phyloP scores from a whole-genome alignment of 2,888 invertebrate genomes.

The Syrphus vitripennis region DNA sequence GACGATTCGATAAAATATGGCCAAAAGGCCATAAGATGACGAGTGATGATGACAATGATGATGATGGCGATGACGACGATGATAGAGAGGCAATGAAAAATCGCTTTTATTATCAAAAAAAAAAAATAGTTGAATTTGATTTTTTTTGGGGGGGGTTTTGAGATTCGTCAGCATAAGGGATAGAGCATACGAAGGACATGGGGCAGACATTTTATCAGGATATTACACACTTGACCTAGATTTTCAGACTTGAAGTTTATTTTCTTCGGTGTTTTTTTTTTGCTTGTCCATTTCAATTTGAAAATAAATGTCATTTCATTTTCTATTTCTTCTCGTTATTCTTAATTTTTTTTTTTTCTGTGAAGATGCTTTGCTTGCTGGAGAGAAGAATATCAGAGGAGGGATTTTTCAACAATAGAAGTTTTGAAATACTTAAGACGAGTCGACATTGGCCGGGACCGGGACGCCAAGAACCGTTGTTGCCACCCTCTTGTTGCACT shows the following conservation, averaged over 20 bases:
- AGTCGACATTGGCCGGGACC: slow-evolving; percentile 20
- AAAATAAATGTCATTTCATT: slow-evolving; percentile 68
- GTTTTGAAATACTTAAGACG: slow-evolving; percentile 34
- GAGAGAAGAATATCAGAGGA: background rate
- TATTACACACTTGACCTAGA: slow-evolving; percentile 70
- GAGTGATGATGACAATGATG: slow-evolving; percentile 41
- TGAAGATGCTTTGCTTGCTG: background rate
- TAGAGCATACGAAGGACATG: background rate
- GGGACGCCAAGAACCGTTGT: too few relatives aligned
- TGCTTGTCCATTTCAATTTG: slow-evolving; percentile 68
- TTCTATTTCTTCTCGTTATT: background rate
- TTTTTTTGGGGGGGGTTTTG: background rate
- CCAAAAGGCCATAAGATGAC: slow-evolving; percentile 51
- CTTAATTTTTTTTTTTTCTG: background rate
- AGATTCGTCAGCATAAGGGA: background rate
- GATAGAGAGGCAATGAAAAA: slow-evolving; percentile 54
- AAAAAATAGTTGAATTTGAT: background rate
- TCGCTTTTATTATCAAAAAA: slow-evolving; percentile 28
- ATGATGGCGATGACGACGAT: slow-evolving; percentile 31
- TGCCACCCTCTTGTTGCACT: slow-evolving; percentile 30
- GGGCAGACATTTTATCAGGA: slow-evolving; percentile 52
- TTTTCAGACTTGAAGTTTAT: slow-evolving; percentile 9
- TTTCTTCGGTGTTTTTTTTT: slow-evolving; percentile 11
- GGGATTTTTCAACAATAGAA: background rate
- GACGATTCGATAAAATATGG: slow-evolving; percentile 56